Conservation (phyloP, 2,888 invertebrate species). For the Catocala fraxini region DNA sequence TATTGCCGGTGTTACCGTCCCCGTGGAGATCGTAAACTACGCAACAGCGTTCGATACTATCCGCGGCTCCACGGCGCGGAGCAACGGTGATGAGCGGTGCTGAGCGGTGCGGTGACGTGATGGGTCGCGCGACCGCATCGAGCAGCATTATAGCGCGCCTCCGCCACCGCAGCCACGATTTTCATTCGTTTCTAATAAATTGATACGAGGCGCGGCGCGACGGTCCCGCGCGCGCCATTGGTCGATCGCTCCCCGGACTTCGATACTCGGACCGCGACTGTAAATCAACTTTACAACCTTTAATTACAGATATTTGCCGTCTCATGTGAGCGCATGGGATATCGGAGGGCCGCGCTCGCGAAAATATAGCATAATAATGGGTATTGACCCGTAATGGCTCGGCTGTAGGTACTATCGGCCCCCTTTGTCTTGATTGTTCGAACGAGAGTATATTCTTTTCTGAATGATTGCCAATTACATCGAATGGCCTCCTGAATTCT, state of each 20-base stretch:
- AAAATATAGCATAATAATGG: slow-evolving; percentile 88
- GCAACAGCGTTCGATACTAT: slow-evolving; percentile 82
- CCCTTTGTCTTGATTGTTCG: slow-evolving; percentile 86
- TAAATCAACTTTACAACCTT: slow-evolving; percentile 88
- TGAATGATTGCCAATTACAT: slow-evolving; percentile 87
- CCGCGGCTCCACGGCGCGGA: slow-evolving; percentile 61
- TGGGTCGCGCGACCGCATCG: slow-evolving; percentile 83
- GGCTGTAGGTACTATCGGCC: slow-evolving; percentile 85
- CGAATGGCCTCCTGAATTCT: slow-evolving; percentile 85
- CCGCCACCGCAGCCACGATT: slow-evolving; percentile 84
- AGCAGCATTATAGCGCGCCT: slow-evolving; percentile 74
- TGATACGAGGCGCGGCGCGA: slow-evolving; percentile 79
- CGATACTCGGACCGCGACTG: slow-evolving; percentile 81
- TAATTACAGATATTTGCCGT: slow-evolving; percentile 88
- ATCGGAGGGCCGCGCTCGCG: slow-evolving; percentile 85
- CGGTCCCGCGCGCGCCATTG: slow-evolving; percentile 71
- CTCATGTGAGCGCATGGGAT: slow-evolving; percentile 83
- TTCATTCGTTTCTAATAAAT: slow-evolving; percentile 87
- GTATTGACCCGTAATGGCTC: slow-evolving; percentile 86
- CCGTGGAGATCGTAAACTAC: slow-evolving; percentile 82
- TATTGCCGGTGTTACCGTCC: slow-evolving; percentile 86
- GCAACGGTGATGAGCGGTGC: slow-evolving; percentile 21
- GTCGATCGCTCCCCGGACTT: slow-evolving; percentile 79
- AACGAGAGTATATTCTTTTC: slow-evolving; percentile 82
- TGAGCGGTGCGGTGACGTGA: slow-evolving; percentile 59